Evolutionary conservation across 1,140 invertebrate species (phyloP), one percentile per base, ranked within the genome.

Genomic region (Sarcophaga peregrina): DNA sequence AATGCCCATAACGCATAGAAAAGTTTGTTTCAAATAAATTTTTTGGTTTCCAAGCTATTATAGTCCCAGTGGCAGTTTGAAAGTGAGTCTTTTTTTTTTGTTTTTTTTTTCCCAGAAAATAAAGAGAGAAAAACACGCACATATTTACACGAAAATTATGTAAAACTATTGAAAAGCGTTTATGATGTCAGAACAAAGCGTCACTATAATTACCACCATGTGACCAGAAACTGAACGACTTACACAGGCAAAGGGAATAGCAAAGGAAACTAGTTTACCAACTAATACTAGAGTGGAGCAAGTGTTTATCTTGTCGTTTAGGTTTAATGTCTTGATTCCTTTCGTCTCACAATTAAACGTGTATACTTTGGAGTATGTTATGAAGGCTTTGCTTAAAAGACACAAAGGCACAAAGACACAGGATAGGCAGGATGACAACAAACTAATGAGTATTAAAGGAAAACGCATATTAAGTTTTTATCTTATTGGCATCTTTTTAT

Each of bases 401-500:
- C 25, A 37, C 25, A 68, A n/a, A n/a, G n/a, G n/a, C n/a, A n/a
- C n/a, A 37, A 37, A 37, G 25, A 37, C 25, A 37, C 25, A 68
- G 62, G 5, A 68, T 20, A 20, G 17, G 15, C 17, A 68, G 62
- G 17, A 37, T 37, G 25, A 68, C 62, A 25, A 68, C 62, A 58
- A 58, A 20, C 75, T 78, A 78, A 78, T 78, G 75, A 78, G 75
- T 78, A 78, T 78, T 78, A 78, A 78, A 78, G 75, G 75, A 78
- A 78, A 78, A 78, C 47, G 48, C 75, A 78, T 50, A 78, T 52
- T 48, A 47, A 48, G 13, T 48, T 52, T n/a, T 78, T 78, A 78
- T 78, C 75, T 78, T 52, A 52, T 78, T 78, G 75, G 47, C 75
- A 78, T 78, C 75, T 78, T 78, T 37, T 78, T 25, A 47, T 78